phyloP scores from a whole-genome alignment of 2,113 vertebrate genomes.

The Nasalis larvatus region DNA sequence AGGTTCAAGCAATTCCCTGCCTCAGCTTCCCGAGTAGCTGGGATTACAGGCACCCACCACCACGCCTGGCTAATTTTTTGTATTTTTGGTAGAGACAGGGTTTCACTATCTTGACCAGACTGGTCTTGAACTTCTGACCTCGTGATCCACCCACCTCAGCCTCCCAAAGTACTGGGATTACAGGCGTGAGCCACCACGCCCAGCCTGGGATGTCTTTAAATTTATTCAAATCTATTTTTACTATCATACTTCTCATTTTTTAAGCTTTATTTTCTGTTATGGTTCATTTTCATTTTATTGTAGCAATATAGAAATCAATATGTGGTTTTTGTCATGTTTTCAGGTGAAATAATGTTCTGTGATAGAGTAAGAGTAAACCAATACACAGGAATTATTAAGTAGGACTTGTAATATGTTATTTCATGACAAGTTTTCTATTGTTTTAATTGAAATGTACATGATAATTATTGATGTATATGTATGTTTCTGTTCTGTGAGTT shows the following conservation, averaged over 20 bases:
- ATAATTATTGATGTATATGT: neutral
- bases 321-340: neutral
- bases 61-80: no score
- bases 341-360: neutral
- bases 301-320: neutral
- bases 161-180: no score
- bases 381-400: neutral
- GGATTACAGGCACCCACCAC: no score
- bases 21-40: no score
- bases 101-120: no score
- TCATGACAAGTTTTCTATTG: neutral
- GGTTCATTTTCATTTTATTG: slow-evolving; percentile 23
- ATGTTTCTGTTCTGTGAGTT: neutral
- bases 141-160: no score
- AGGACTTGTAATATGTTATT: slow-evolving; percentile 9
- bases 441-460: neutral
- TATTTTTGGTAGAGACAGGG: no score
- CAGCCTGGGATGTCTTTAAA: neutral
- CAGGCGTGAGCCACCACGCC: no score
- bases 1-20: no score
- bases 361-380: slow-evolving; percentile 18
- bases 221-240: slow-evolving; percentile 21
- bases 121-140: no score
- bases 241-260: neutral
- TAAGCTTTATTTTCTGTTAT: slow-evolving; percentile 21